Base-by-base conservation (phyloP, 1,140 invertebrate species). In the Macrobrachium nipponense region DNA sequence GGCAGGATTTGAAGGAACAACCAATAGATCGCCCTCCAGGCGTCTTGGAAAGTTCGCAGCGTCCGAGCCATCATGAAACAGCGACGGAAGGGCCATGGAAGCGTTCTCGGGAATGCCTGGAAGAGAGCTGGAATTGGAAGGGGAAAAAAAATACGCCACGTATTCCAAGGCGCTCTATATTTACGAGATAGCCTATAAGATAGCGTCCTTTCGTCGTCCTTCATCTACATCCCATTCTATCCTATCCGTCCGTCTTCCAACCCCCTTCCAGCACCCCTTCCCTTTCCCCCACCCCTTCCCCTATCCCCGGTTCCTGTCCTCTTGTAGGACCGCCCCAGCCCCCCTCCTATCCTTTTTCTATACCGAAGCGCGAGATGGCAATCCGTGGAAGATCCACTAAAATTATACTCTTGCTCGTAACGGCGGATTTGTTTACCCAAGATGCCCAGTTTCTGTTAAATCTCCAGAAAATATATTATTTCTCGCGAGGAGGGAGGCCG, bases 401-500 rank as follows among this genome's bases (percentile, higher is more conserved):
- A 51, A 51, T 51, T 51, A 51, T 51, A 51, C 51, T 51, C 51
- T 20, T 14, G 59, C 59, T 79, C 77, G 77, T 79, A 79, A 79
- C 77, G 23, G 15, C 14, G 77, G 27, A 36, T 79, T 43, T 17
- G 60, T 66, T 43, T 27, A 61, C 23, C 77, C 12, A 62, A 66
- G 77, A 79, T 79, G 77, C 61, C 77, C 61, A 79, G 77, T 79
- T 78, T 51, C 51, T 79, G 77, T 66, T 79, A 64, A 66, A 79
- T 79, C 77, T 64, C 61, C 77, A n/a, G 77, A 79, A 79, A 79
- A 79, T 79, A 79, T 79, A 79, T 64, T 36, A 79, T 79, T 79
- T 66, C 77, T 79, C n/a, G 77, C 59, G 8, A 79, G 36, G 61
- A 59, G 60, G 36, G 27, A 66, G 77, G n/a, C 77, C 61, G 17